Conservation (phyloP, 2,113 vertebrate genomes). For the Mugil cephalus region DNA sequence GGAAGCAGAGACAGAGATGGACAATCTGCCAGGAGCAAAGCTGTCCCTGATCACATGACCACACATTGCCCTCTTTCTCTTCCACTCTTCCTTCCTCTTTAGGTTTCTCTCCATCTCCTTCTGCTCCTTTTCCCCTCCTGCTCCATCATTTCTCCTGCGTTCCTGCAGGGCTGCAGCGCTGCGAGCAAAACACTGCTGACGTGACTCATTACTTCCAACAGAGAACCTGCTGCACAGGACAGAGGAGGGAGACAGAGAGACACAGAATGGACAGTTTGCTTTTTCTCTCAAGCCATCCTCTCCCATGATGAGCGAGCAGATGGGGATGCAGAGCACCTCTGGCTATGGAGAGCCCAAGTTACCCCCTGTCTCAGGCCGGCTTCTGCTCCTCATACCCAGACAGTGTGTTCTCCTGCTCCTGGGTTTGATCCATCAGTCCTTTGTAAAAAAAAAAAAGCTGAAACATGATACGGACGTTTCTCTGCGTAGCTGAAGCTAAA, state of each 20-base stretch:
- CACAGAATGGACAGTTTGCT: slow-evolving; percentile 34
- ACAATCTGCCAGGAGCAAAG: slow-evolving; percentile 65
- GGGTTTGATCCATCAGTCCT: slow-evolving; percentile 16
- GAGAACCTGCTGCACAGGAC: slow-evolving; percentile 62
- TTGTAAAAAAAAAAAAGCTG: background rate
- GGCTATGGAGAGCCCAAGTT: slow-evolving; percentile 46
- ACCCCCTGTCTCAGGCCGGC: slow-evolving; percentile 27
- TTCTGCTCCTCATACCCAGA: slow-evolving; percentile 20
- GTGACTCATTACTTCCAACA: slow-evolving; percentile 67
- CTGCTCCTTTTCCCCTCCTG: background rate
- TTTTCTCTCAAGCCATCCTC: slow-evolving; percentile 47
- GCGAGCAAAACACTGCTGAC: slow-evolving; percentile 49
- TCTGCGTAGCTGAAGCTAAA: background rate
- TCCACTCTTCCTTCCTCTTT: slow-evolving; percentile 9
- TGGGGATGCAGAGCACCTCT: slow-evolving; percentile 76
- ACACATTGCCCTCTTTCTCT: slow-evolving; percentile 12
- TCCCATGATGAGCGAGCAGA: slow-evolving; percentile 68
- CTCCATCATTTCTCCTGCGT: slow-evolving; percentile 29
- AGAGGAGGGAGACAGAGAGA: slow-evolving; percentile 11
- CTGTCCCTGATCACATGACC: slow-evolving; percentile 40
- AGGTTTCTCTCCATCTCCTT: slow-evolving; percentile 1
- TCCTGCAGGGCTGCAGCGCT: slow-evolving; percentile 3
- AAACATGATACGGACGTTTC: background rate
- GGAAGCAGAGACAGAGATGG: slow-evolving; percentile 40
- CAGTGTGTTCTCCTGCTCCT: background rate